phyloP scores from a whole-genome alignment of 2,888 invertebrate genomes.

The Bugula neritina region DNA sequence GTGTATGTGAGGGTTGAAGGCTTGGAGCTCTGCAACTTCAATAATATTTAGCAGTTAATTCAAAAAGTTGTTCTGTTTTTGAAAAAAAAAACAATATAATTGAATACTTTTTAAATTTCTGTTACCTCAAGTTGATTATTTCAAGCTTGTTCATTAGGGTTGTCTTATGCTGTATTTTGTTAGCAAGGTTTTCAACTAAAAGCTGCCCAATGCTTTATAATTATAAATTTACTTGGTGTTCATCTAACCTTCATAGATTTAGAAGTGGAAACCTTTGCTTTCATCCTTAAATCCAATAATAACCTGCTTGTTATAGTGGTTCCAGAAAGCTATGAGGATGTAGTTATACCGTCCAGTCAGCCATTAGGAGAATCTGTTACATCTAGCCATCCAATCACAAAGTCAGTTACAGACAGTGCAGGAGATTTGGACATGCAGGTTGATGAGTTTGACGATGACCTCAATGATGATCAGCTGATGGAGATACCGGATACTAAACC shows the following conservation, averaged over 20 bases:
- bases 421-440: too few species aligned
- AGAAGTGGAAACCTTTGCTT: background rate
- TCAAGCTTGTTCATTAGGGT: too few species aligned
- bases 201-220: background rate
- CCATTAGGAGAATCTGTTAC: background rate
- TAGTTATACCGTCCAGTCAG: background rate
- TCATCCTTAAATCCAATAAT: background rate
- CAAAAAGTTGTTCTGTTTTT: too few species aligned
- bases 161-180: background rate
- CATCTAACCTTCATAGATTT: background rate
- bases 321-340: slow-evolving; percentile 1
- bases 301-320: background rate
- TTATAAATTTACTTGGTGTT: background rate
- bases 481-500: slow-evolving; percentile 11
- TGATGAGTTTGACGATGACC: slow-evolving; percentile 17
- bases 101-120: too few species aligned
- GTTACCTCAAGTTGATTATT: too few species aligned
- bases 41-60: too few species aligned
- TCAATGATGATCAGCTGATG: slow-evolving; percentile 4
- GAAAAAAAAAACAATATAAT: too few species aligned
- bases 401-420: too few species aligned
- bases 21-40: too few species aligned
- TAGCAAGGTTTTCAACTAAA: background rate
- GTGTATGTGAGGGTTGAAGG: too few species aligned
- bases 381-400: too few species aligned